Conservation (phyloP, 2,888 invertebrate species). For the Apamea crenata region DNA sequence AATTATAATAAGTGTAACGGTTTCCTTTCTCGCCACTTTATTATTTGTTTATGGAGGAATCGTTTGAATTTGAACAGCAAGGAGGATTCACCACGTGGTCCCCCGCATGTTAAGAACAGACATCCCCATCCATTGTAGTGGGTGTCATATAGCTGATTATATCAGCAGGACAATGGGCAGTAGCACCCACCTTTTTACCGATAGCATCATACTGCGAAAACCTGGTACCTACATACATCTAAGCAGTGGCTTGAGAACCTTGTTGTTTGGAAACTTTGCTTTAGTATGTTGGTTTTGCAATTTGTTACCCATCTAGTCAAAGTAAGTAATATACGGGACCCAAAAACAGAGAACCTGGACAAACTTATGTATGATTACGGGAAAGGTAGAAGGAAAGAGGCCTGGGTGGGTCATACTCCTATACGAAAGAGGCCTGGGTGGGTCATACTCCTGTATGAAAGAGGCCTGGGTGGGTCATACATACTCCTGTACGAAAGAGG, state of each 20-base stretch:
- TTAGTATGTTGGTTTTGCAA: not conserved
- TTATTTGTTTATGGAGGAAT: slow-evolving; percentile 33
- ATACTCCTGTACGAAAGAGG: too few species aligned
- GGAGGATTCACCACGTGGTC: slow-evolving; percentile 36
- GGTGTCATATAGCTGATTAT: slow-evolving; percentile 47
- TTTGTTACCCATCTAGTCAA: not conserved
- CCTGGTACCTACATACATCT: slow-evolving; percentile 26
- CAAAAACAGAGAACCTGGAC: not conserved
- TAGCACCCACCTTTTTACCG: slow-evolving; percentile 54
- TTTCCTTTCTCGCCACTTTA: slow-evolving; percentile 55
- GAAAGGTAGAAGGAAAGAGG: not conserved
- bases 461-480: too few species aligned
- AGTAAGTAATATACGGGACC: not conserved
- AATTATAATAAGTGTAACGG: slow-evolving; percentile 61
- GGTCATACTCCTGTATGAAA: too few species aligned
- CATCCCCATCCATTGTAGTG: slow-evolving; percentile 50
- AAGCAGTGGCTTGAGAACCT: slow-evolving; percentile 3
- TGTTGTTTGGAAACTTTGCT: not conserved
- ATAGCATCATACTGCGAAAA: slow-evolving; percentile 50
- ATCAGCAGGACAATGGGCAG: slow-evolving; percentile 57
- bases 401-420: not conserved
- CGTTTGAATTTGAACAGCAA: slow-evolving; percentile 15
- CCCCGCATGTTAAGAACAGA: slow-evolving; percentile 17
- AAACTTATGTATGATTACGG: too few species aligned
- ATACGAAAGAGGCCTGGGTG: too few species aligned